A percentile compares a stretch with the other conserved stretches of the same genome.
phyloP scores from a whole-genome alignment of 1,140 invertebrate genomes.

The Pseudomyrmex gracilis region DNA sequence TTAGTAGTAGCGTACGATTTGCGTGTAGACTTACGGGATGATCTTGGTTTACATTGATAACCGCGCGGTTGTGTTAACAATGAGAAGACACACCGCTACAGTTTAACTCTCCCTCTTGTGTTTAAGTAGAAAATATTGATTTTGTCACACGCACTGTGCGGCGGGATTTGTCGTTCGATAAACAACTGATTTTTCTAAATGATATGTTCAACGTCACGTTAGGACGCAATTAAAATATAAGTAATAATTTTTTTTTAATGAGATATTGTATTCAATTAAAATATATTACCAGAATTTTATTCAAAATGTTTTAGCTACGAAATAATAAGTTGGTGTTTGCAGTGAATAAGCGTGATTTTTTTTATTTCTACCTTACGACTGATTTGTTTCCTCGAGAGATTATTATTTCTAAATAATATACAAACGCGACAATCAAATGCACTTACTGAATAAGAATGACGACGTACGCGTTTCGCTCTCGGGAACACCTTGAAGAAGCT shows the following conservation, averaged over 20 bases:
- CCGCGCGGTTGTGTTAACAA: slow-evolving; percentile 37
- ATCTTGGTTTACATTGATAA: slow-evolving; percentile 40
- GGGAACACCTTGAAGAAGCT: slow-evolving; percentile 54
- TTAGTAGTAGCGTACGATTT: neutral
- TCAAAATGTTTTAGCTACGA: neutral
- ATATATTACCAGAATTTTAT: neutral
- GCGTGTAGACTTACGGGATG: neutral
- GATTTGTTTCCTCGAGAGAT: slow-evolving; percentile 55
- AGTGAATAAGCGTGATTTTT: slow-evolving; percentile 75
- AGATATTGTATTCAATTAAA: neutral
- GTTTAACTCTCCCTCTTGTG: slow-evolving; percentile 14
- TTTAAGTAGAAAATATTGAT: slow-evolving; percentile 45
- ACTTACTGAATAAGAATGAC: slow-evolving; percentile 51
- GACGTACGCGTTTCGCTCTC: neutral
- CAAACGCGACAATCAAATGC: slow-evolving; percentile 36
- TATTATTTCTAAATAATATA: slow-evolving; percentile 40
- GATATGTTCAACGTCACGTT: neutral
- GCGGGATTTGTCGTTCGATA: slow-evolving; percentile 5
- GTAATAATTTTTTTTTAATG: neutral
- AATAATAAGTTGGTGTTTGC: slow-evolving; percentile 14
- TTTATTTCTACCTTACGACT: slow-evolving; percentile 85
- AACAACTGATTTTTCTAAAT: neutral
- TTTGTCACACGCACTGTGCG: neutral
- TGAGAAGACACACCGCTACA: slow-evolving; percentile 5
- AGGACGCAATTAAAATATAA: too few species aligned